Conservation (phyloP, 2,888 invertebrate species). For the Athalia cordata region DNA sequence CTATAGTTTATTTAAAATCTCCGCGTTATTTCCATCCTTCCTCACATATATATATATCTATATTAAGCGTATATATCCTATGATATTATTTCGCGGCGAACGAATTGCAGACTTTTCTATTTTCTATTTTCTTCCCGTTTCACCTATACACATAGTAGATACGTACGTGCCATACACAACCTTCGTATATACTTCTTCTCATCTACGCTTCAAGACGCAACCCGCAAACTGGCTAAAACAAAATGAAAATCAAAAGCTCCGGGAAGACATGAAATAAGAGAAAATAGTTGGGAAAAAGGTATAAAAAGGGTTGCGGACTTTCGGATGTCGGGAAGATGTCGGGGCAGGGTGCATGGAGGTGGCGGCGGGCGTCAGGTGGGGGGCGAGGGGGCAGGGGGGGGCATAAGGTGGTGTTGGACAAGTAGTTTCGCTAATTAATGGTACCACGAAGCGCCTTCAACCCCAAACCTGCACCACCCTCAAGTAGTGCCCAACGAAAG, state of each 20-base stretch:
- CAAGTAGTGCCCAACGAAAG: background rate
- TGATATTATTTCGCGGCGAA: too few relatives aligned
- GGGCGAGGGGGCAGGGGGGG: background rate
- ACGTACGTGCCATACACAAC: too few relatives aligned
- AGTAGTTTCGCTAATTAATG: slow-evolving; percentile 49
- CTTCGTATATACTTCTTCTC: too few relatives aligned
- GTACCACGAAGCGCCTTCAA: slow-evolving; percentile 19
- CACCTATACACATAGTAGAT: too few relatives aligned
- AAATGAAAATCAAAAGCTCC: background rate
- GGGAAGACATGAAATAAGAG: background rate
- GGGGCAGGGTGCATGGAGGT: background rate
- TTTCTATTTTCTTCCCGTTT: too few relatives aligned
- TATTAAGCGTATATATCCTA: too few relatives aligned
- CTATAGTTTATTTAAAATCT: background rate
- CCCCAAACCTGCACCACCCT: slow-evolving; percentile 13
- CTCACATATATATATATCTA: too few relatives aligned
- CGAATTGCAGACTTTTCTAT: too few relatives aligned
- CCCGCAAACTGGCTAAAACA: too few relatives aligned
- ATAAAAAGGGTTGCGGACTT: background rate
- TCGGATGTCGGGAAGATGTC: too few relatives aligned
- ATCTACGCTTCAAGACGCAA: too few relatives aligned
- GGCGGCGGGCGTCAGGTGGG: background rate
- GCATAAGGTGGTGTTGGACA: slow-evolving; percentile 42
- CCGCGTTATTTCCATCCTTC: background rate
- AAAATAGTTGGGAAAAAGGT: background rate